Percentiles rank a stretch among this genome's conserved stretches.
These are phyloP conservation scores for Oncorhynchus nerka DNA, from an alignment of 2,113 vertebrate species.

Conservation along the genomic window DNA sequence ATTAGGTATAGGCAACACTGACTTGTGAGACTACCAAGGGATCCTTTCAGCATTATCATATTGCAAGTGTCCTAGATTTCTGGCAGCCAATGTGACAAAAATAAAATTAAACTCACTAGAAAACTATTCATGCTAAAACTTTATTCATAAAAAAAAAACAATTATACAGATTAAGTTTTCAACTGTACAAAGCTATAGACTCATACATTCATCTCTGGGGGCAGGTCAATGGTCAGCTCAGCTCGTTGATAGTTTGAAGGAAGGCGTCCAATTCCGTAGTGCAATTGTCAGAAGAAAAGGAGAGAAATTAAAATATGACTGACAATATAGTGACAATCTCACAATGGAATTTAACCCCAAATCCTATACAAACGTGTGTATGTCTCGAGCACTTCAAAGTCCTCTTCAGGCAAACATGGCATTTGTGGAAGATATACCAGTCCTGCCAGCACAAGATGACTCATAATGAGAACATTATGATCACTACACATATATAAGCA, in stretches of 20 bases:
- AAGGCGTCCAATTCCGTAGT: constrained; percentile 47
- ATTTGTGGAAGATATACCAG: constrained; percentile 33
- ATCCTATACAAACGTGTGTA: constrained; percentile 23
- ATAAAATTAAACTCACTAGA: too few species aligned
- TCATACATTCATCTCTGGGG: constrained; percentile 40
- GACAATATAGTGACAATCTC: not conserved
- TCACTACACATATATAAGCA: not conserved
- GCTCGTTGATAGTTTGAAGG: constrained; percentile 55
- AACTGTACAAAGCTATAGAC: not conserved
- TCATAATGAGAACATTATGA: constrained; percentile 17
- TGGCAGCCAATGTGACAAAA: too few species aligned
- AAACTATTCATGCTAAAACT: not conserved
- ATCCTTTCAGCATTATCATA: too few species aligned
- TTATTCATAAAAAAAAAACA: not conserved
- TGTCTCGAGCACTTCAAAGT: constrained; percentile 18
- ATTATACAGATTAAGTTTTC: too few species aligned
- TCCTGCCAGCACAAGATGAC: constrained; percentile 53
- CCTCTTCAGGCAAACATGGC: constrained; percentile 18
- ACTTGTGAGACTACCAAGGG: too few species aligned
- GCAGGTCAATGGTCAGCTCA: constrained; percentile 61
- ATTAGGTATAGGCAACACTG: too few species aligned
- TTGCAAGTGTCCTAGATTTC: too few species aligned
- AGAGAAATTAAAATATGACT: not conserved
- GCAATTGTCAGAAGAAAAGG: constrained; percentile 1
- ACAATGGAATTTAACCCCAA: not conserved